These are phyloP conservation scores for Erethizon dorsatum DNA, from an alignment of 2,797 vertebrate genomes.

Conservation along the genomic window DNA sequence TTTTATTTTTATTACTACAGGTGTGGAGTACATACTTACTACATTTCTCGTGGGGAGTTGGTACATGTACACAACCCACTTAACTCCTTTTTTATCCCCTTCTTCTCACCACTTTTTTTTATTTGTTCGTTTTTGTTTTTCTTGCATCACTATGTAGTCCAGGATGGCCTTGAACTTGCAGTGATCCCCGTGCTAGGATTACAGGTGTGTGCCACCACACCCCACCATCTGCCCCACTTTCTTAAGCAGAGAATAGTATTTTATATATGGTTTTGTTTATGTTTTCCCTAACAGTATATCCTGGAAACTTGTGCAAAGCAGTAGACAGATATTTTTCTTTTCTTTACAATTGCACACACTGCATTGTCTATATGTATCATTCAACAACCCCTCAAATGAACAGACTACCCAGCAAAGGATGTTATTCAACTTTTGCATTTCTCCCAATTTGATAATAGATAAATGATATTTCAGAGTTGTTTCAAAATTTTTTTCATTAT, in stretches of 20 bases:
- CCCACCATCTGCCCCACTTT: background rate
- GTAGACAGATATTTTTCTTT: background rate
- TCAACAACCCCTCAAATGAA: background rate
- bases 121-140: background rate
- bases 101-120: background rate
- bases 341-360: background rate
- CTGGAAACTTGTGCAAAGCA: background rate
- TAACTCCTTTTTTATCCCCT: background rate
- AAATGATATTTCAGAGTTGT: background rate
- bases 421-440: background rate
- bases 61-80: background rate
- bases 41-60: background rate
- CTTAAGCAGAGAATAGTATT: background rate
- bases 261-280: background rate
- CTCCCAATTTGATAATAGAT: background rate
- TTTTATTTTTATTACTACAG: background rate
- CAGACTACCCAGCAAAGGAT: background rate
- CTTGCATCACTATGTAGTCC: background rate
- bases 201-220: background rate
- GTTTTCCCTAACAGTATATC: background rate
- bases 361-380: background rate
- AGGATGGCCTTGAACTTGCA: background rate
- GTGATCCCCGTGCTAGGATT: background rate
- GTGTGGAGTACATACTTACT: background rate
- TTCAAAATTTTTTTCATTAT: conserved; percentile 10